phyloP scores from a whole-genome alignment of 2,888 invertebrate species.

The Amphipoea lucens region DNA sequence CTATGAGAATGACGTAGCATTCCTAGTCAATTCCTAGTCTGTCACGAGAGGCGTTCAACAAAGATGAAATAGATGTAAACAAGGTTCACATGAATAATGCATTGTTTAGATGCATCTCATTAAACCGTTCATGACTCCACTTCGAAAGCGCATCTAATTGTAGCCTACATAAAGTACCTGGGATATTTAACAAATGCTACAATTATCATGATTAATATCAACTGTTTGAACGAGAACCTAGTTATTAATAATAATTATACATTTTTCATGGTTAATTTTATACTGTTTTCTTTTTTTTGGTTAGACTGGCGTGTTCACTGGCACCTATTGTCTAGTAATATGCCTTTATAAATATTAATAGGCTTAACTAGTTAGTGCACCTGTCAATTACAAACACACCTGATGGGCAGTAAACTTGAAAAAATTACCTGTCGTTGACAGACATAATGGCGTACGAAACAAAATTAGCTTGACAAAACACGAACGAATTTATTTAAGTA shows the following conservation, averaged over 20 bases:
- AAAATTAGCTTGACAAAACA: conserved; percentile 66
- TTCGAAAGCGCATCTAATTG: conserved; percentile 80
- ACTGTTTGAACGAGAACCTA: conserved; percentile 37
- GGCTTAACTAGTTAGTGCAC: conserved; percentile 60
- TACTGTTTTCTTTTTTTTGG: conserved; percentile 30
- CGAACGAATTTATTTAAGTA: conserved; percentile 67
- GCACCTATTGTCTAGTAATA: conserved; percentile 58
- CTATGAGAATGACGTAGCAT: conserved; percentile 9
- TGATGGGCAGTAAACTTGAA: conserved; percentile 54
- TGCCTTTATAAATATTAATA: conserved; percentile 60
- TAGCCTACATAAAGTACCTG: conserved; percentile 64
- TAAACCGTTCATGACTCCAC: conserved; percentile 73
- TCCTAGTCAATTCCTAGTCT: conserved; percentile 21
- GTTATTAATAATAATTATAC: conserved; percentile 46
- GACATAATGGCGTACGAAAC: conserved; percentile 55
- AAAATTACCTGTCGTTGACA: conserved; percentile 62
- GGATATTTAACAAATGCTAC: conserved; percentile 58
- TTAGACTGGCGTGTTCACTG: conserved; percentile 20
- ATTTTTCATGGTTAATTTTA: conserved; percentile 36
- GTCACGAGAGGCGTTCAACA: conserved; percentile 59
- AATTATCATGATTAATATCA: conserved; percentile 64
- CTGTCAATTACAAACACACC: conserved; percentile 64
- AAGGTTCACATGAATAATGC: conserved; percentile 75
- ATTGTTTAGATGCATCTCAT: conserved; percentile 75
- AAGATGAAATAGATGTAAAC: conserved; percentile 73